A percentile compares a stretch with the other conserved stretches of the same genome.
phyloP scores from a whole-genome alignment of 2,888 invertebrate genomes.

The Drosophila histrio region DNA sequence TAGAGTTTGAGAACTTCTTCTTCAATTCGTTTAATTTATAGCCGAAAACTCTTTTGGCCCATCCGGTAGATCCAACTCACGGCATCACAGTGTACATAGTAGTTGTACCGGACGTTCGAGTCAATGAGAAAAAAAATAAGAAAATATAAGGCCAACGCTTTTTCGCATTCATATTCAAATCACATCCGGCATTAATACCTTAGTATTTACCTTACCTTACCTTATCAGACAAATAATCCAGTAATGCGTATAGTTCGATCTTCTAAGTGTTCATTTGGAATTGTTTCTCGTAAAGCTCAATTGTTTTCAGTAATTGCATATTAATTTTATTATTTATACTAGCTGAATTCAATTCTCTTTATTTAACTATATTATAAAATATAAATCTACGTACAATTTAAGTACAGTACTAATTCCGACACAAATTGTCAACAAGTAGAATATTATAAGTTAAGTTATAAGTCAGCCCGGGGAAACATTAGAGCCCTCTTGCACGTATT shows the following conservation, averaged over 20 bases:
- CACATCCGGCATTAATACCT: conserved; percentile 46
- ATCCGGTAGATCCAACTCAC: conserved; percentile 48
- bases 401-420: neutral
- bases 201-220: neutral
- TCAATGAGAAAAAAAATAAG: conserved; percentile 32
- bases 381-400: too few species aligned
- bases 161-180: conserved; percentile 55
- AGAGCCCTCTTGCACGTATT: conserved; percentile 45
- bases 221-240: too few species aligned
- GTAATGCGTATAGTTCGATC: too few species aligned
- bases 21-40: conserved; percentile 81
- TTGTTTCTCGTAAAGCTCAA: neutral
- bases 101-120: conserved; percentile 53
- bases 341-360: too few species aligned
- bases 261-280: neutral
- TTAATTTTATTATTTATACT: neutral
- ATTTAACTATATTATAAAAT: too few species aligned
- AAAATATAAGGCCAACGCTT: conserved; percentile 19
- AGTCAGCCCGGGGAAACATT: conserved; percentile 33
- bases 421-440: conserved; percentile 7
- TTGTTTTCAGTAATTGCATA: neutral
- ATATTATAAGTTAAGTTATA: neutral
- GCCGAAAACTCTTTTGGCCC: conserved; percentile 61
- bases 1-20: conserved; percentile 69
- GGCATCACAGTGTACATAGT: conserved; percentile 40